Evolutionary conservation across 2,888 invertebrate species (phyloP), one percentile per base, ranked within the genome.

Genomic region (Teleogryllus oceanicus): DNA sequence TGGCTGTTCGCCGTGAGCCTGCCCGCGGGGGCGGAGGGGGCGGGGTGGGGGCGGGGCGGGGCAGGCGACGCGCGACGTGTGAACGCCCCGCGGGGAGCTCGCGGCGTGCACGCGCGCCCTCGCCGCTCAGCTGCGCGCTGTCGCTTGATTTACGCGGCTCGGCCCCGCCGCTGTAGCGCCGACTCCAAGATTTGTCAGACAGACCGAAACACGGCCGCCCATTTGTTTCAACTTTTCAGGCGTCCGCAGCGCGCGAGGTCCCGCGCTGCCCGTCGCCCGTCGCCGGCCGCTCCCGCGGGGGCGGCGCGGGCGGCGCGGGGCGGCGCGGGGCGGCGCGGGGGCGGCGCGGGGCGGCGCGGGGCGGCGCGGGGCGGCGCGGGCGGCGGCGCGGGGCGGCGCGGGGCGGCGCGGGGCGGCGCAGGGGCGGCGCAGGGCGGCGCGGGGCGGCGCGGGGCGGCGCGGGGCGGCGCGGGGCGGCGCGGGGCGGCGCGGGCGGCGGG

Each of bases 171-270:
- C 62, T 62, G 62, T 62, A 62, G 62, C 62, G 62, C 62, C 62
- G 62, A 62, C 62, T 62, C 62, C 62, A 62, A 62, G 62, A 62
- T 62, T 62, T 62, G 62, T 62, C 62, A 62, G 62, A 62, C 62
- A 62, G 62, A 62, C 62, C 3, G 62, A 62, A 62, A 62, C 62
- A 62, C 62, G 62, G 62, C 62, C 62, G 62, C 62, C 62, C 62
- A 62, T 62, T 62, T 62, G 62, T 62, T 62, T 62, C 62, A 62
- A 62, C 62, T 62, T 62, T 62, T 18, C 13, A 62, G 18, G 16
- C 16, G 62, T 18, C 16, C 62, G 10, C 18, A 18, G 62, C 18
- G 16, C 62, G 18, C 62, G 62, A 62, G 62, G 62, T 62, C 62
- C 10, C 16, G 13, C 16, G 16, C 16, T 13, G 62, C 62, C 16